Evolutionary conservation across 64 coral and sea anemone species (phyloP), one percentile per base, ranked within the genome.

Genomic region (Cladopsammia gracilis): DNA sequence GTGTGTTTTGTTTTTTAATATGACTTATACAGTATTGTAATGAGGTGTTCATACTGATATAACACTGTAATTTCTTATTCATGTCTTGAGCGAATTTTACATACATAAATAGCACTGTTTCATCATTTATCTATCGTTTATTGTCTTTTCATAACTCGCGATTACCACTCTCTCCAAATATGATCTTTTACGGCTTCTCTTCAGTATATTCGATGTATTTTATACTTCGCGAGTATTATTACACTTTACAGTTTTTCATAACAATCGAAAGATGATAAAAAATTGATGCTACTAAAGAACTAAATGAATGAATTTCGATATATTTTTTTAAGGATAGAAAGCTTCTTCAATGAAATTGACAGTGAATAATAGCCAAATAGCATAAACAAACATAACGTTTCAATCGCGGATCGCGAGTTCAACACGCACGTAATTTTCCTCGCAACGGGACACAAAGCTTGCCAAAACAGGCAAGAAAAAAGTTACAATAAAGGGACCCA

Each of bases 261-360:
- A 90, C 83, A 82, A 96, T 93, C 93, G 81, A 76, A 96, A 90
- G 60, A 86, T 87, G 65, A 95, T 95, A 84, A 95, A 95, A 95
- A 91, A 91, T 95, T 95, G 91, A 95, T 95, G 80, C 80, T 84
- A n/a, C 80, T 84, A 4, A 48, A 43, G 18, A 50, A 1, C 80
- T 4, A 84, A 84, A 84, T 68, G 80, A 84, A 66, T 22, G 67
- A 3, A 49, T 84, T 68, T 84, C 60, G 25, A 43, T 24, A 51
- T 48, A 48, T 19, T 84, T 84, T 84, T 67, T 19, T 24, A 68
- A 6, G 80, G 62, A 48, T 45, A 50, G 46, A 84, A 23, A 48
- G 26, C 10, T 23, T 46, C 10, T 23, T 46, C 61, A 66, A 84
- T 64, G 9, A 84, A 64, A 68, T 44, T 50, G 79, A 64, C 13